These are phyloP conservation scores for Hipposideros larvatus DNA, from an alignment of 2,797 vertebrate species.

Conservation along the genomic window DNA sequence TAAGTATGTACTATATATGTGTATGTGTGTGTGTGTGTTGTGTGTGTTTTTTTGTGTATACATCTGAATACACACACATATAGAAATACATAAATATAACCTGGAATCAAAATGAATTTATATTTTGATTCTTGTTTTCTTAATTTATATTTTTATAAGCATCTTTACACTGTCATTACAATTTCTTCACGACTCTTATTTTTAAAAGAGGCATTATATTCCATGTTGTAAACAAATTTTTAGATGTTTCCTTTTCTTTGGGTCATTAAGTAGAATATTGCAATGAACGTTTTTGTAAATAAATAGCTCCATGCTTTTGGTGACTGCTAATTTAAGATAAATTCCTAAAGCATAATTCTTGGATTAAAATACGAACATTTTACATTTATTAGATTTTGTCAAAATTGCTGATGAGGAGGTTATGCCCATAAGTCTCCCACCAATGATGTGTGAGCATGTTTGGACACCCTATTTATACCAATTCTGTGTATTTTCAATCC, in stretches of 20 bases:
- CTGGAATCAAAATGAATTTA: neutral
- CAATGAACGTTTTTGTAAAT: neutral
- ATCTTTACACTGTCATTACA: neutral
- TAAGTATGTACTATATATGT: too few relatives aligned
- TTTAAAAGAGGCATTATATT: slow-evolving; percentile 30
- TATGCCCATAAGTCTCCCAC: neutral
- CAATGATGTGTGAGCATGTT: neutral
- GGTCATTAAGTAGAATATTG: neutral
- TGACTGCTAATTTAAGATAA: slow-evolving; percentile 28
- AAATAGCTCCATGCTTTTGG: neutral
- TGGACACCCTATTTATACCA: neutral
- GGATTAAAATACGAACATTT: neutral
- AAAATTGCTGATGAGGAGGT: neutral
- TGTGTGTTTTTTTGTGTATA: neutral
- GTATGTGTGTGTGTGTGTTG: neutral
- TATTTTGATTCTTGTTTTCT: slow-evolving; percentile 35
- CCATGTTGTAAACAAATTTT: neutral
- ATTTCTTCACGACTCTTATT: slow-evolving; percentile 27
- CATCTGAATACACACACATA: neutral
- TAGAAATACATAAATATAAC: neutral
- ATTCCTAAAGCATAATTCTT: slow-evolving; percentile 6
- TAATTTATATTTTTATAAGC: slow-evolving; percentile 34
- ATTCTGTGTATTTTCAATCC: slow-evolving; percentile 4
- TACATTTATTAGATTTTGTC: neutral
- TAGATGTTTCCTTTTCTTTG: neutral